Conservation (phyloP, 2,113 vertebrate species). For the Vidua chalybeata region DNA sequence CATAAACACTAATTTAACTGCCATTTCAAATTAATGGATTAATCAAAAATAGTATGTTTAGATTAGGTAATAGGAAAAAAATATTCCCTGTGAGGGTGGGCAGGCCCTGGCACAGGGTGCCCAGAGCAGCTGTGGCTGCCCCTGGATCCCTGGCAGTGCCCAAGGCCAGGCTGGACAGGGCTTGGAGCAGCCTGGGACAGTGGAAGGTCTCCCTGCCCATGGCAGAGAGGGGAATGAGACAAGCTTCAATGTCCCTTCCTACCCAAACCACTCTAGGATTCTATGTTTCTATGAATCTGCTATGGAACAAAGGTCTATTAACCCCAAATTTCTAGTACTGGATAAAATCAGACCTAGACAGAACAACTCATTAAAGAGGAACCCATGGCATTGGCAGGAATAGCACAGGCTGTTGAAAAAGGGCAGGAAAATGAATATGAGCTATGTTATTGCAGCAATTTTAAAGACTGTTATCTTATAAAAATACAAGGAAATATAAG, state of each 20-base stretch:
- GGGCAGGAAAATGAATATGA: not conserved
- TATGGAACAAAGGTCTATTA: not conserved
- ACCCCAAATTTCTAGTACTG: not conserved
- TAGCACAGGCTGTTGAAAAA: not conserved
- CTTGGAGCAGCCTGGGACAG: not conserved
- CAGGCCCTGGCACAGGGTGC: not conserved
- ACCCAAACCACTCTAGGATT: not conserved
- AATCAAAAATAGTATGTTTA: not conserved
- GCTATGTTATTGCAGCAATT: not conserved
- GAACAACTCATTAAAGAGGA: not conserved
- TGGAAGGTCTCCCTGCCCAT: not conserved
- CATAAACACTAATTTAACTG: not conserved
- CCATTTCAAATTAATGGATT: not conserved
- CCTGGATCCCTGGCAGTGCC: not conserved
- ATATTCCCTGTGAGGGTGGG: not conserved
- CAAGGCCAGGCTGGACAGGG: not conserved
- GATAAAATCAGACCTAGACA: not conserved
- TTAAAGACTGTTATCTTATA: not conserved
- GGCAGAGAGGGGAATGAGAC: accelerated
- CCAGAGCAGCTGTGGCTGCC: not conserved
- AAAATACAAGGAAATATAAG: not conserved
- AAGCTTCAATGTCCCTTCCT: not conserved
- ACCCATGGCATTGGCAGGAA: not conserved
- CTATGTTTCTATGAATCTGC: not conserved
- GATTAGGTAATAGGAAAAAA: not conserved